Base-by-base conservation (phyloP, 2,113 vertebrate genomes). In the Thymallus thymallus region DNA sequence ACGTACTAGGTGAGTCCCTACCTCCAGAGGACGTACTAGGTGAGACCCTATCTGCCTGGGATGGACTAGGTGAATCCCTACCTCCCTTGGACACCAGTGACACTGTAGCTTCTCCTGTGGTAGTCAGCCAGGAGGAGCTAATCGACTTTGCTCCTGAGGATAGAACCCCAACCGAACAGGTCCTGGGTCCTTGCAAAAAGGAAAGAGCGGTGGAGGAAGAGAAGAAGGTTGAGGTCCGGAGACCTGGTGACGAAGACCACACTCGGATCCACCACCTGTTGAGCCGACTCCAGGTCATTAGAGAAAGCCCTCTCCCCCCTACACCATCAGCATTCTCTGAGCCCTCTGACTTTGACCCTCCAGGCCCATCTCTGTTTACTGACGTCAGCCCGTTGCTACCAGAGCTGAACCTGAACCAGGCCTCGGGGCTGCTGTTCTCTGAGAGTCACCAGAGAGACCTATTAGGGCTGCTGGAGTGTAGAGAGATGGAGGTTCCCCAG, bases 401-500 rank as follows among this genome's bases (percentile, higher is more conserved):
- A 5, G 84, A 2, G 0, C 6, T 64, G 0, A 61, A 76, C 22
- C 20, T 16, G 7, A 72, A 60, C 56, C 86, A 89, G 7, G 90
- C 86, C 58, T 92, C 91, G 0, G 95, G 96, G 0, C 89, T 98
- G 62, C 90, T 97, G 24, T 95, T 95, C 0, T 91, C 94, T 0
- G 95, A 96, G 64, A 88, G 87, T 0, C 90, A 93, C 71, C 89
- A 92, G 1, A 93, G 91, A 29, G 94, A 96, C 75, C 67, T 96
- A 75, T 85, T 95, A 46, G 93, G 85, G 24, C 92, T 98, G 46
- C 87, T 98, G 80, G 88, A 88, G 75, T 90, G 79, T 0, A 93
- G 94, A 26, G 91, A 88, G 6, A 77, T 82, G 0, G 0, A 1
- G 1, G 3, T 68, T 0, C 5, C 84, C 41, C 72, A 77, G 32